These are phyloP conservation scores for Wiebesia pumilae DNA, from an alignment of 1,140 invertebrate species.

Conservation along the genomic window DNA sequence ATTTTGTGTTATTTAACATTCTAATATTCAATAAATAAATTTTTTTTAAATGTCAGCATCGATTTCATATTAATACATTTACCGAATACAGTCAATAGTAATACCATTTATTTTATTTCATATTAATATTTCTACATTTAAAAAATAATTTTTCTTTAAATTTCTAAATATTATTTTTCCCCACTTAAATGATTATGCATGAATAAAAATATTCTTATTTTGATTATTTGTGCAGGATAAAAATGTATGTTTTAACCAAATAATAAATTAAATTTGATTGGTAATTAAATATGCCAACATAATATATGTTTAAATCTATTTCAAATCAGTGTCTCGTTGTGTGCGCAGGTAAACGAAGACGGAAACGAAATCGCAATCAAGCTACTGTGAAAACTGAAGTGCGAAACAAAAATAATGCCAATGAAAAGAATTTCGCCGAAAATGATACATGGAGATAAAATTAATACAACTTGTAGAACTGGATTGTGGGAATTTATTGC, in stretches of 20 bases:
- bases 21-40: background rate
- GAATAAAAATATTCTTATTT: background rate
- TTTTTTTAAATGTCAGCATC: background rate
- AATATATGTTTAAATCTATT: background rate
- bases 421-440: conserved; percentile 62
- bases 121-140: background rate
- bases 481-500: background rate
- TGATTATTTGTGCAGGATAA: background rate
- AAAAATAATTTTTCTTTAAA: background rate
- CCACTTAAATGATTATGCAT: background rate
- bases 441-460: conserved; percentile 59
- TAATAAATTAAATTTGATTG: background rate
- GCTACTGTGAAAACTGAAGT: conserved; percentile 34
- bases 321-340: conserved; percentile 61
- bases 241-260: background rate
- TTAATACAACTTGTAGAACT: conserved; percentile 25
- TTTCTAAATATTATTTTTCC: background rate
- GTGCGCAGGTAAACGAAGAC: conserved; percentile 67
- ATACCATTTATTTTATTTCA: background rate
- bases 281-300: background rate
- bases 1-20: background rate
- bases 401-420: conserved; percentile 48
- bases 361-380: conserved; percentile 61
- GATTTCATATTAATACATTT: background rate
- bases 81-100: background rate